Base-by-base conservation (phyloP, 2,888 invertebrate species). In the Diarsia brunnea region DNA sequence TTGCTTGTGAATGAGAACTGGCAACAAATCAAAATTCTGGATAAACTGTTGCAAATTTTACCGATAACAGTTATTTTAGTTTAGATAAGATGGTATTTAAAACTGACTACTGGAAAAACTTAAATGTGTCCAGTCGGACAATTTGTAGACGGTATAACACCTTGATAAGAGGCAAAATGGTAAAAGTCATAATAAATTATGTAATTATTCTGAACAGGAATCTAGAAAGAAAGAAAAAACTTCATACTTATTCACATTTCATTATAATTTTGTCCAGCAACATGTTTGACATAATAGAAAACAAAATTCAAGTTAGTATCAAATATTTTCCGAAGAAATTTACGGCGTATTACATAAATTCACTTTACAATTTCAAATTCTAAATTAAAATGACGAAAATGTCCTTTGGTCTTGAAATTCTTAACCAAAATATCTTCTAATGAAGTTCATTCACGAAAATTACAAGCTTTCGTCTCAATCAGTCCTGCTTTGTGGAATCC, bases 401-500 rank as follows among this genome's bases (percentile, higher is more conserved):
- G 21, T 51, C 27, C 24, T 58, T 67, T 24, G 63, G 19, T 45
- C 0, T 58, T 55, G 8, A 55, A 79, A 67, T 69, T 66, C 10
- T 47, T 31, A 72, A 49, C 45, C 43, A 24, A 77, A 74, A 77
- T 58, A 51, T 38, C 38, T 38, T 24, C 43, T 81, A 80, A 78
- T 67, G 70, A 73, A 74, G 61, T 75, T 78, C 60, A 74, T 75
- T 81, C 66, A 61, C 38, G 73, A 69, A 75, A 72, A 74, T 74
- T 69, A 75, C 66, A 72, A 70, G 69, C 81, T 81, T 81, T 81
- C 69, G 51, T 45, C 68, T 49, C 68, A 78, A 80, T 83, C 78
- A 83, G 78, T 58, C 27, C 68, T 60, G 68, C 45, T 74, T 80
- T 73, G 69, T 76, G 64, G 66, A 31, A 68, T 58, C 43, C 45